Percentiles rank a stretch among this genome's conserved stretches.
Conservation (phyloP, 2,888 invertebrate genomes). For the Rhaphigaster nebulosa region DNA sequence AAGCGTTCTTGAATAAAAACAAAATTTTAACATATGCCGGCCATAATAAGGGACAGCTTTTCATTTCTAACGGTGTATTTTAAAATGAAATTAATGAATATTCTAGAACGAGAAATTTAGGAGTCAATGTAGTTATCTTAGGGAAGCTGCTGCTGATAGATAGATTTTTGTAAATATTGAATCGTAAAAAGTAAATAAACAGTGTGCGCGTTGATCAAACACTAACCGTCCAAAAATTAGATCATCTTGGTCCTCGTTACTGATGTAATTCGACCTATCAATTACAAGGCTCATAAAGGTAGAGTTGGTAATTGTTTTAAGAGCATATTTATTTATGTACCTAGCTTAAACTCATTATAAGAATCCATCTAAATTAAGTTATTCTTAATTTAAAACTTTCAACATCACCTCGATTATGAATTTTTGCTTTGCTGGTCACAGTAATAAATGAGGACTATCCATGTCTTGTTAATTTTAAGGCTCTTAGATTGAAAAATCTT, state of each 20-base stretch:
- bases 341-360: neutral
- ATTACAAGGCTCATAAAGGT: neutral
- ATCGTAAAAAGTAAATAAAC: neutral
- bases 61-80: neutral
- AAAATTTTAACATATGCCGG: constrained; percentile 19
- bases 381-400: neutral
- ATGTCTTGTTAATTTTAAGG: neutral
- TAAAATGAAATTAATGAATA: neutral
- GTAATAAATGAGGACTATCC: neutral
- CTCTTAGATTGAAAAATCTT: neutral
- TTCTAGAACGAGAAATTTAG: neutral
- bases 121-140: neutral
- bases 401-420: neutral
- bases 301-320: neutral
- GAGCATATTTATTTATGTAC: neutral
- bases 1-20: neutral
- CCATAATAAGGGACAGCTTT: neutral
- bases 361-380: neutral
- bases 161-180: constrained; percentile 29
- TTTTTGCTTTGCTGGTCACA: neutral
- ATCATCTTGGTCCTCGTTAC: neutral
- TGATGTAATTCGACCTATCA: neutral
- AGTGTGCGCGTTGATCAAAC: neutral
- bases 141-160: neutral
- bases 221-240: constrained; percentile 7